Evolutionary conservation across 2,797 vertebrate genomes (phyloP).

Genomic region (Coluber constrictor): DNA sequence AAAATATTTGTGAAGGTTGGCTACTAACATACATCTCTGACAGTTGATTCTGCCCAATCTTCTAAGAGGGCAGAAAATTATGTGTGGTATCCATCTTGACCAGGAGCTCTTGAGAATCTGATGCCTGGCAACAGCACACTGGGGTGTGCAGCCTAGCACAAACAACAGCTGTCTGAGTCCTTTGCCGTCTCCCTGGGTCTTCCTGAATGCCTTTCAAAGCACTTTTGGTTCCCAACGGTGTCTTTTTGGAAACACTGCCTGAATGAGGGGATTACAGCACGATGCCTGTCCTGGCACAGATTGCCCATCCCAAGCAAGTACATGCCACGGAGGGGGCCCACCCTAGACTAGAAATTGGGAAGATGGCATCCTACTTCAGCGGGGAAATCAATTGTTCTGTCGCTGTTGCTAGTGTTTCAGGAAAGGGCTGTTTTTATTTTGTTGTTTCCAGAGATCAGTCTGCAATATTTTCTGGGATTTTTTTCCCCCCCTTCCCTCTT

Average conservation of each 20-base stretch:
- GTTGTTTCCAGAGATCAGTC: slow-evolving; percentile 64
- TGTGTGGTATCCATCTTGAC: neutral
- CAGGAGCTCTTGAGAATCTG: neutral
- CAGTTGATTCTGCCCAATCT: neutral
- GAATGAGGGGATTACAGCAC: slow-evolving; percentile 44
- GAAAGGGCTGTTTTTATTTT: slow-evolving; percentile 43
- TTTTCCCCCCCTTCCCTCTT: slow-evolving; percentile 69
- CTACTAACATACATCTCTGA: neutral
- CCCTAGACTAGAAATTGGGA: neutral
- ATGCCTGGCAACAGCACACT: slow-evolving; percentile 3
- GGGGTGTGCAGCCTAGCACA: slow-evolving; percentile 12
- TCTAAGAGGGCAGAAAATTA: neutral
- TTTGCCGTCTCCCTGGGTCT: slow-evolving; percentile 46
- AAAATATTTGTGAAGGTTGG: neutral
- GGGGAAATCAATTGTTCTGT: neutral
- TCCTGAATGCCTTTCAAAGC: slow-evolving; percentile 32
- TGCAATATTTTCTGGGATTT: slow-evolving; percentile 74
- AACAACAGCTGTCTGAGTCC: slow-evolving; percentile 56
- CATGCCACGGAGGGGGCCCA: neutral
- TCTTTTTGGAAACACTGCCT: slow-evolving; percentile 42
- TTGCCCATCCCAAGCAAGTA: neutral
- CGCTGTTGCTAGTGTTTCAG: accelerated
- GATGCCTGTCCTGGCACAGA: neutral
- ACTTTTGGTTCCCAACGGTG: neutral
- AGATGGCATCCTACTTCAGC: neutral